Conservation (phyloP, 1,140 invertebrate species). For the Zeugodacus cucurbitae region DNA sequence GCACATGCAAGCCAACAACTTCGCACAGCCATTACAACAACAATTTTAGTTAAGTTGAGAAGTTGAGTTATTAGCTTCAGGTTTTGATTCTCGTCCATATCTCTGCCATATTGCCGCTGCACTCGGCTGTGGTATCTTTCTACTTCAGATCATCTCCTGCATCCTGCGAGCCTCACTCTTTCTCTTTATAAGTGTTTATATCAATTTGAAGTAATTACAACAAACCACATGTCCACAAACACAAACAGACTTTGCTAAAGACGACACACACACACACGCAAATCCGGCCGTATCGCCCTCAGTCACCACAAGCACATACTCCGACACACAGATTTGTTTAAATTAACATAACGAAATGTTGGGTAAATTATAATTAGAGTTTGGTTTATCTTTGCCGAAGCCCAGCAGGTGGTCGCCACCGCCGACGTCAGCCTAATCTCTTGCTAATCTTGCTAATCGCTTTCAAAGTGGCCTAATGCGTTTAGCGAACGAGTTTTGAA, state of each 20-base stretch:
- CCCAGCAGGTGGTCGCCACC: background rate
- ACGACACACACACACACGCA: background rate
- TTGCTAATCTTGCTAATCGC: background rate
- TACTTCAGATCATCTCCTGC: background rate
- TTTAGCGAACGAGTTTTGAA: background rate
- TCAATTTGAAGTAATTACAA: conserved; percentile 40
- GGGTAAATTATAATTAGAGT: background rate
- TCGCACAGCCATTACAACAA: background rate
- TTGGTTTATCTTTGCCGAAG: background rate
- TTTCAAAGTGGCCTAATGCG: background rate
- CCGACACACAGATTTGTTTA: background rate
- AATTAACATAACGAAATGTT: background rate
- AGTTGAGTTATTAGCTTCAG: conserved; percentile 8
- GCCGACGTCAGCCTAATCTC: background rate
- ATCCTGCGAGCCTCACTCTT: background rate
- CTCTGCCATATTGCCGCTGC: background rate
- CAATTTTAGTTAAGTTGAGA: background rate
- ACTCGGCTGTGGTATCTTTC: background rate
- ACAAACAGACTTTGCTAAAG: background rate
- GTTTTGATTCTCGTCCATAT: background rate
- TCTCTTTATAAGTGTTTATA: background rate
- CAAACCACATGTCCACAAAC: background rate
- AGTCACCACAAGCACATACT: background rate
- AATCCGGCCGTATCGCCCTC: background rate
- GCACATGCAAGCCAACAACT: background rate